Conservation (phyloP, 2,113 vertebrate genomes). For the Trematomus loennbergii region DNA sequence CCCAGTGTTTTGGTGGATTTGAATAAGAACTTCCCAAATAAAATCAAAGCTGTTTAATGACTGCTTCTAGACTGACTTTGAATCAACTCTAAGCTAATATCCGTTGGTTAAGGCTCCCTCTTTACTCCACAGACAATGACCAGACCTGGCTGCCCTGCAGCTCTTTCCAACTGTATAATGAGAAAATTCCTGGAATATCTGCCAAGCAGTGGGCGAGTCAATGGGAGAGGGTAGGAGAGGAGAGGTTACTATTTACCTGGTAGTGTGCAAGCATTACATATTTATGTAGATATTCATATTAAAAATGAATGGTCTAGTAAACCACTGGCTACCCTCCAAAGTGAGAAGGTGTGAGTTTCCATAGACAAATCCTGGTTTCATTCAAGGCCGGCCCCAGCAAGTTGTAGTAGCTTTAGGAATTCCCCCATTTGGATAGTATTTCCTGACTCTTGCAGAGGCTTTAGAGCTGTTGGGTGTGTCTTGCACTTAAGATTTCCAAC, state of each 20-base stretch:
- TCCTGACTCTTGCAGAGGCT: constrained; percentile 40
- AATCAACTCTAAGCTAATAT: not conserved
- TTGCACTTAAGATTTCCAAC: constrained; percentile 38
- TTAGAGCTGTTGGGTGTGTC: constrained; percentile 44
- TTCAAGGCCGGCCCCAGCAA: constrained; percentile 31
- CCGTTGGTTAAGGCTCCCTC: constrained; percentile 9
- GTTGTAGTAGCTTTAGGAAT: constrained; percentile 24
- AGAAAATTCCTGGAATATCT: constrained; percentile 80
- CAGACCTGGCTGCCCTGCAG: constrained; percentile 46
- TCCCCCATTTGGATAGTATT: constrained; percentile 17
- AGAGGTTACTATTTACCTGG: constrained; percentile 6
- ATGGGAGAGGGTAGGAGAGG: constrained; percentile 15
- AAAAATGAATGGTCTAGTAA: not conserved
- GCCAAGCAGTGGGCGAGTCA: constrained; percentile 43
- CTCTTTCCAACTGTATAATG: constrained; percentile 58
- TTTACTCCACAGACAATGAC: constrained; percentile 34
- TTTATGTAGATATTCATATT: no score
- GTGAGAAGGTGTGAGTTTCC: not conserved
- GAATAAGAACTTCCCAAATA: not conserved
- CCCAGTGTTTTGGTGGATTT: not conserved
- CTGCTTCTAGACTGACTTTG: not conserved
- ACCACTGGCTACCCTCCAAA: not conserved
- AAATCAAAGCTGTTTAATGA: constrained; percentile 1
- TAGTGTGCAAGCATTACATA: not conserved
- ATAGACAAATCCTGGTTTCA: constrained; percentile 9